These are phyloP conservation scores for Eupithecia subumbrata DNA, from an alignment of 2,888 invertebrate species.

Conservation along the genomic window DNA sequence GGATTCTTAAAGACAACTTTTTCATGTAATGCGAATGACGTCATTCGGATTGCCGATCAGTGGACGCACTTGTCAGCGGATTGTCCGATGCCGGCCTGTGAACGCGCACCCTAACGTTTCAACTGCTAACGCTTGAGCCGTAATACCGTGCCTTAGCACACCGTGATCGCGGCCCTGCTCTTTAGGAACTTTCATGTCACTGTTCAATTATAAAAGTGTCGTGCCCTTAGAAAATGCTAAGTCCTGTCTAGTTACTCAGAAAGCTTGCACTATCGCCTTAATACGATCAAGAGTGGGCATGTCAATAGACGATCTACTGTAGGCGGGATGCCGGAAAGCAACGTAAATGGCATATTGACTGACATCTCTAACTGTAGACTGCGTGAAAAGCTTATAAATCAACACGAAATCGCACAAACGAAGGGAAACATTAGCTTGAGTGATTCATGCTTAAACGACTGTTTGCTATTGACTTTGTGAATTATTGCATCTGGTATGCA, in stretches of 20 bases:
- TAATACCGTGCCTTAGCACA: no score
- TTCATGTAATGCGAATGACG: no score
- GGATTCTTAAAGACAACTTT: no score
- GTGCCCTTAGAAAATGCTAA: slow-evolving; percentile 7
- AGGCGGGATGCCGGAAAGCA: slow-evolving; percentile 20
- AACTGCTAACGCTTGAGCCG: no score
- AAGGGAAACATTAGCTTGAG: background rate
- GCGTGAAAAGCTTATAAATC: slow-evolving; percentile 19
- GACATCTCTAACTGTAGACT: slow-evolving; percentile 17
- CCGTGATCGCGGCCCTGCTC: no score
- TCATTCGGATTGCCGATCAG: no score
- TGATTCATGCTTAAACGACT: background rate
- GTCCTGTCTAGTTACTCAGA: slow-evolving; percentile 4
- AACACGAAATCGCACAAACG: background rate
- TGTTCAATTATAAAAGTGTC: slow-evolving; percentile 9
- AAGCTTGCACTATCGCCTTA: slow-evolving; percentile 10
- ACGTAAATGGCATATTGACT: slow-evolving; percentile 14
- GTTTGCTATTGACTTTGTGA: background rate
- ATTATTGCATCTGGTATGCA: background rate
- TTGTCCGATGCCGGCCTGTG: no score
- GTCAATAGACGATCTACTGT: slow-evolving; percentile 9
- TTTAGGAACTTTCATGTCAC: slow-evolving; percentile 1
- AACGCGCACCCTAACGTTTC: no score
- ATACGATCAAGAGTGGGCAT: slow-evolving; percentile 4
- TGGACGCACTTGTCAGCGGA: no score